Conservation (phyloP, 2,888 invertebrate species). For the Beris morrisii region DNA sequence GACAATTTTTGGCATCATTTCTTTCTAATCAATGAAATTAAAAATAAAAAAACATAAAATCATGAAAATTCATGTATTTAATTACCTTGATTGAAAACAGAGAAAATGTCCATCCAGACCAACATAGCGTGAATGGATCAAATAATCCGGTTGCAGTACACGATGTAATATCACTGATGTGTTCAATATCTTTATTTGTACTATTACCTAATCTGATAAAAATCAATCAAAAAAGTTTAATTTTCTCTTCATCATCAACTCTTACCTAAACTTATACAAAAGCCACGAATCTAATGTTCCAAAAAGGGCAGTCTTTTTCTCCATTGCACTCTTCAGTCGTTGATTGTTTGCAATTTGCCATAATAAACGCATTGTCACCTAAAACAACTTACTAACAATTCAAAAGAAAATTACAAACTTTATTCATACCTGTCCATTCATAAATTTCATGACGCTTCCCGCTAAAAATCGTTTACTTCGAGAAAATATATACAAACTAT, state of each 20-base stretch:
- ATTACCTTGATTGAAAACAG: slow-evolving; percentile 36
- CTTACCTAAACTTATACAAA: slow-evolving; percentile 72
- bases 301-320: slow-evolving; percentile 70
- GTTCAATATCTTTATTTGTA: slow-evolving; percentile 51
- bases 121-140: slow-evolving; percentile 87
- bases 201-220: slow-evolving; percentile 47
- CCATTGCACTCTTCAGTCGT: slow-evolving; percentile 66
- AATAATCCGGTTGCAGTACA: slow-evolving; percentile 91
- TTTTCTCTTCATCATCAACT: background rate
- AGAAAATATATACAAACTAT: slow-evolving; percentile 73
- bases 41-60: background rate
- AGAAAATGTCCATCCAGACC: slow-evolving; percentile 61
- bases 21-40: slow-evolving; percentile 58
- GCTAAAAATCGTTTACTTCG: slow-evolving; percentile 79
- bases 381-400: slow-evolving; percentile 32
- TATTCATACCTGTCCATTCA: slow-evolving; percentile 75
- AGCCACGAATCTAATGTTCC: slow-evolving; percentile 95
- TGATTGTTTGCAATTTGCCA: slow-evolving; percentile 78
- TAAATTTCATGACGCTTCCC: slow-evolving; percentile 81
- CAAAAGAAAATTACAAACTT: slow-evolving; percentile 14
- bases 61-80: background rate
- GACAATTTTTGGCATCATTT: slow-evolving; percentile 78
- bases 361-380: slow-evolving; percentile 76
- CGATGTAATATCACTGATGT: slow-evolving; percentile 87
- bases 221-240: background rate